Evolutionary conservation across 2,797 vertebrate species (phyloP).

Genomic region (Echiichthys vipera): DNA sequence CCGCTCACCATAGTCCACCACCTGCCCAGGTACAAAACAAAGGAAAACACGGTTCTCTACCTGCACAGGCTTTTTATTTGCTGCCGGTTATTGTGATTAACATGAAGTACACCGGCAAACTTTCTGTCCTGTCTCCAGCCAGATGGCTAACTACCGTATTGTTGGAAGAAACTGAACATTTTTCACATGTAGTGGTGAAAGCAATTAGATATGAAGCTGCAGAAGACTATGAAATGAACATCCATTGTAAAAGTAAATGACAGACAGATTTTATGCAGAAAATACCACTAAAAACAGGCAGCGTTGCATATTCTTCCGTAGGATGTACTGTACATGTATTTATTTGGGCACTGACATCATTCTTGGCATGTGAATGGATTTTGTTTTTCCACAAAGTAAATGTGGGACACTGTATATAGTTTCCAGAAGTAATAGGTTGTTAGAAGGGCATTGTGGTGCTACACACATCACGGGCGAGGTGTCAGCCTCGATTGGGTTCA

Average conservation of each 20-base stretch:
- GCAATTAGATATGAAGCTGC: neutral
- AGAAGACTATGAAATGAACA: conserved; percentile 1
- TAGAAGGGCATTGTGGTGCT: neutral
- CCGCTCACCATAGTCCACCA: neutral
- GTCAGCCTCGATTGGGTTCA: neutral
- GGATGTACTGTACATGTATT: neutral
- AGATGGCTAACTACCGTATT: neutral
- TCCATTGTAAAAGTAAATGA: neutral
- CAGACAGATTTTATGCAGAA: neutral
- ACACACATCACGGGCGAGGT: neutral
- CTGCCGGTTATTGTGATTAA: neutral
- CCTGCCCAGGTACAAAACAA: neutral
- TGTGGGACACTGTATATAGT: neutral
- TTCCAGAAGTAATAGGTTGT: neutral
- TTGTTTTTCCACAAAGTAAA: conserved; percentile 4
- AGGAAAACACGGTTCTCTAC: neutral
- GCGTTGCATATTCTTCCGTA: neutral
- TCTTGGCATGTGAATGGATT: neutral
- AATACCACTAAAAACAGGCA: neutral
- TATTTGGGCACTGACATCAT: neutral
- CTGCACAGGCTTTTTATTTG: neutral
- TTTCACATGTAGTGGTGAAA: neutral
- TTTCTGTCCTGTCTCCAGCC: neutral
- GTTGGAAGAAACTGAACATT: conserved; percentile 5
- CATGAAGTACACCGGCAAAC: neutral